A percentile compares a stretch with the other conserved stretches of the same genome.
Conservation (phyloP, 2,888 invertebrate genomes). For the Amblyjoppa proteus region DNA sequence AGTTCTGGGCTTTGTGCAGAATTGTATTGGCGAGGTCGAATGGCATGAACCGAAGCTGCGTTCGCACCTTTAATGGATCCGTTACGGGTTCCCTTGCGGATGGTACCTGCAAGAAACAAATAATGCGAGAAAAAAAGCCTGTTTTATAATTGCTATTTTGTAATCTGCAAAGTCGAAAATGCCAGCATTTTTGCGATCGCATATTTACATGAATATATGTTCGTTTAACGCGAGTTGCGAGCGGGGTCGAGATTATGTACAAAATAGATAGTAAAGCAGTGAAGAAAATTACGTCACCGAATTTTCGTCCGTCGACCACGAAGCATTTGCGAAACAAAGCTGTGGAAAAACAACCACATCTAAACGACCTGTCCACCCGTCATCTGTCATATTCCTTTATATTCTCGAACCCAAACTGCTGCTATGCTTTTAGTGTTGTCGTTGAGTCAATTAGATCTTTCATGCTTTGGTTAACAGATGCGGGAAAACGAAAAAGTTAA, state of each 20-base stretch:
- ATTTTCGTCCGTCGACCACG: constrained; percentile 12
- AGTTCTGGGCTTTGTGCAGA: constrained; percentile 48
- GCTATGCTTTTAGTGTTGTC: background rate
- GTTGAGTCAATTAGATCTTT: background rate
- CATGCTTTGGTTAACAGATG: background rate
- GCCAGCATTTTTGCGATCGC: constrained; percentile 23
- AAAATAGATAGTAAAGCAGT: constrained; percentile 2
- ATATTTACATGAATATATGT: background rate
- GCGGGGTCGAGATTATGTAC: constrained; percentile 32
- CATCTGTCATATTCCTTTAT: background rate
- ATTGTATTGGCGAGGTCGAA: constrained; percentile 51
- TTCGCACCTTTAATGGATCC: constrained; percentile 50
- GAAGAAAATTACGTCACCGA: constrained; percentile 18
- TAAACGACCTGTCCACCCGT: background rate
- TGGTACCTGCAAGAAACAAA: constrained; percentile 1
- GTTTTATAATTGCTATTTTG: constrained; percentile 48
- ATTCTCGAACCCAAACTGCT: background rate
- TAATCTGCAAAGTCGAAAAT: background rate
- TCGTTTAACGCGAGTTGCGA: constrained; percentile 6
- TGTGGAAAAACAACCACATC: background rate
- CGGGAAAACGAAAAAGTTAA: background rate
- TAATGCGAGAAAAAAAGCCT: constrained; percentile 20
- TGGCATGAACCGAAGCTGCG: constrained; percentile 46
- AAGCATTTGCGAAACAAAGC: constrained; percentile 11
- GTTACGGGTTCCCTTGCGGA: constrained; percentile 12